Conservation (phyloP, 53 echinoderm and acorn worm species). For the Paracentrotus lividus region DNA sequence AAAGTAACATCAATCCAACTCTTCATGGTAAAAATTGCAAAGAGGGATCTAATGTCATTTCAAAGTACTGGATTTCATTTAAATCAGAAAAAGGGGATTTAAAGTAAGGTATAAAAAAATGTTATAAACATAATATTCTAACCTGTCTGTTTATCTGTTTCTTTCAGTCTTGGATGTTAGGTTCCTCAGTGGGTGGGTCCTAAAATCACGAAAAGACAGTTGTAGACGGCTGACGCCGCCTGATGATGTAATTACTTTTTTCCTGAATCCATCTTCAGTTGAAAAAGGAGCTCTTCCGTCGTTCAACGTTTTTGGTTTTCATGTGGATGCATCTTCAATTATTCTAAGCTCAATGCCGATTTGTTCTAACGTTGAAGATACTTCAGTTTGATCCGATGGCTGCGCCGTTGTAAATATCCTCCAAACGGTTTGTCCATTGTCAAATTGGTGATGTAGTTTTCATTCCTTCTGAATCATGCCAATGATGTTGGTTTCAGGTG, state of each 20-base stretch:
- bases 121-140: too few relatives aligned
- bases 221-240: neutral
- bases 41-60: too few relatives aligned
- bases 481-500: neutral
- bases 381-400: conserved; percentile 9
- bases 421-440: conserved; percentile 37
- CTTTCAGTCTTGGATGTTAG: neutral
- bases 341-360: conserved; percentile 32
- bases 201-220: neutral
- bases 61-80: too few relatives aligned
- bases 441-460: conserved; percentile 33
- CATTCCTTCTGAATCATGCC: conserved; percentile 33
- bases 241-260: neutral
- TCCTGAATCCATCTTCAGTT: neutral
- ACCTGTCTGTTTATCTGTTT: neutral
- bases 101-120: neutral
- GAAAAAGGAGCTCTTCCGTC: neutral
- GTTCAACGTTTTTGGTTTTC: neutral
- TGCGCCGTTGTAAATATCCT: conserved; percentile 27
- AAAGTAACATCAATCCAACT: too few relatives aligned
- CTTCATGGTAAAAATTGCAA: too few relatives aligned
- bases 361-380: neutral
- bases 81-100: neutral
- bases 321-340: conserved; percentile 2
- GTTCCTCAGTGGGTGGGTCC: neutral